These are phyloP conservation scores for Bos indicus DNA, from an alignment of 2,113 vertebrate species.

Conservation along the genomic window DNA sequence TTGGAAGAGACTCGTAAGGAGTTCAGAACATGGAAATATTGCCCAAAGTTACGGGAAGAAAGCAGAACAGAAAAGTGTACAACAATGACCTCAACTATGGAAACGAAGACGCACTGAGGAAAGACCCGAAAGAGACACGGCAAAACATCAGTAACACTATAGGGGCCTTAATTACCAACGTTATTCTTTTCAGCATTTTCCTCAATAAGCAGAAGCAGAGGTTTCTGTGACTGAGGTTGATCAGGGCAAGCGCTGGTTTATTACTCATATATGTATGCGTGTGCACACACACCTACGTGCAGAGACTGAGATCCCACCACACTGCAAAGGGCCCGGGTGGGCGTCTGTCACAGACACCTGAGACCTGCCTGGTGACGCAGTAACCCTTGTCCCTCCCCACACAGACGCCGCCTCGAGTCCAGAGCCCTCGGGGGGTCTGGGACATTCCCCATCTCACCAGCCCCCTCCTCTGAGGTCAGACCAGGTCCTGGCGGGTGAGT, in stretches of 20 bases:
- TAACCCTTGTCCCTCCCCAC: background rate
- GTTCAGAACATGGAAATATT: background rate
- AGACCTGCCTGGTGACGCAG: background rate
- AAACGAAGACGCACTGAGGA: background rate
- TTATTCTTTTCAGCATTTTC: background rate
- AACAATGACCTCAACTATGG: background rate
- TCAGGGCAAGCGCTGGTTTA: background rate
- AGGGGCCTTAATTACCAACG: background rate
- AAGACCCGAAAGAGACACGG: background rate
- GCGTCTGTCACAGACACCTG: background rate
- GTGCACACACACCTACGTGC: background rate
- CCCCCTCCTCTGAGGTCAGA: background rate
- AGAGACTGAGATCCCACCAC: accelerated
- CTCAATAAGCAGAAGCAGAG: background rate
- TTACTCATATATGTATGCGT: background rate
- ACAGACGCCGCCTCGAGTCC: background rate
- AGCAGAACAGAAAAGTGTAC: background rate
- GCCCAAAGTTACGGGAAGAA: background rate
- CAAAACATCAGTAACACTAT: background rate
- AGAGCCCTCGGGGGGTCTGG: accelerated
- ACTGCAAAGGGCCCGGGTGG: background rate
- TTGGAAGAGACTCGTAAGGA: background rate
- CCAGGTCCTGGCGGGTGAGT: accelerated
- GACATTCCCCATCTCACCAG: background rate
- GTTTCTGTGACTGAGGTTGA: background rate